These are phyloP conservation scores for Lampropteryx suffumata DNA, from an alignment of 2,888 invertebrate species.

Conservation along the genomic window DNA sequence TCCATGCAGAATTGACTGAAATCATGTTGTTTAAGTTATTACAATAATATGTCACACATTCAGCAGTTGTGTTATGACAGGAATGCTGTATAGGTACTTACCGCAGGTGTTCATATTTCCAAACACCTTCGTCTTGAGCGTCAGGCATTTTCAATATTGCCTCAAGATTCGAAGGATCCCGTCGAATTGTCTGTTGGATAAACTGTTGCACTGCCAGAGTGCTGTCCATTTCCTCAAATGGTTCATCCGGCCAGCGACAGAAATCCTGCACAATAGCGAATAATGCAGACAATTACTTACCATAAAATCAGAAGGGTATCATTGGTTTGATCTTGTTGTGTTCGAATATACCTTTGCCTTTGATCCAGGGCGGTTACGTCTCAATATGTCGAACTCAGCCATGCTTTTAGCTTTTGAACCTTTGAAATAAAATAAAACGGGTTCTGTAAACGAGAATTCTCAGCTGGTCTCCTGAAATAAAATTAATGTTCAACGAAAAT, in stretches of 20 bases:
- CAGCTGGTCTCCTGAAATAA: too few species aligned
- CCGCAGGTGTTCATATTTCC: conserved; percentile 99
- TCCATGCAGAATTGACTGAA: conserved; percentile 99
- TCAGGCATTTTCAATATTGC: conserved; percentile 98
- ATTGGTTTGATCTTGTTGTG: too few species aligned
- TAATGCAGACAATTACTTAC: too few species aligned
- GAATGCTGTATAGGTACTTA: not conserved
- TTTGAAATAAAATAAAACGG: too few species aligned
- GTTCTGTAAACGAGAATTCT: too few species aligned
- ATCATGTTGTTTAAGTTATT: conserved; percentile 20
- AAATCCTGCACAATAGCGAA: conserved; percentile 87
- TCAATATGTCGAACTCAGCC: conserved; percentile 91
- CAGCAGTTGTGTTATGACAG: not conserved
- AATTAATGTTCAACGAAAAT: too few species aligned
- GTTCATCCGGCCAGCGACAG: conserved; percentile 98
- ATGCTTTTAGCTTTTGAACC: conserved; percentile 59
- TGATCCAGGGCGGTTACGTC: conserved; percentile 95
- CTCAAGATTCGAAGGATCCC: conserved; percentile 96
- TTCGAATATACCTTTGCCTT: conserved; percentile 88
- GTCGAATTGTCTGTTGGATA: conserved; percentile 98
- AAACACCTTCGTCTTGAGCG: conserved; percentile 98
- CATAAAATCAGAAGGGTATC: too few species aligned
- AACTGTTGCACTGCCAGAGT: conserved; percentile 99
- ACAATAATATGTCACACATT: too few species aligned
- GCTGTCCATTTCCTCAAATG: conserved; percentile 99